These are phyloP conservation scores for Craterocephalus amniculus DNA, from an alignment of 2,797 vertebrate species.

Conservation along the genomic window DNA sequence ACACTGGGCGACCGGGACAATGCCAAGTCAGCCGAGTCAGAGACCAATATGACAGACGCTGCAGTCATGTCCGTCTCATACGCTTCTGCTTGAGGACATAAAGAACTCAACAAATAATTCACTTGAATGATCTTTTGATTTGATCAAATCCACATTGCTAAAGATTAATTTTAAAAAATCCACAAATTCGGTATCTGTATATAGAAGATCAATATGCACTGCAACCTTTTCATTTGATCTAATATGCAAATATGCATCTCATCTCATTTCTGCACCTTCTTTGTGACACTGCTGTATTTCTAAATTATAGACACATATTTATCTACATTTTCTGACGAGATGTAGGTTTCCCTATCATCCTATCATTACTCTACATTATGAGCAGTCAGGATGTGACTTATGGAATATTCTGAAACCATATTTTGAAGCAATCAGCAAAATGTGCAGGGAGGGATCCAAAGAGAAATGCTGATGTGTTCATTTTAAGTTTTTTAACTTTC, in stretches of 20 bases:
- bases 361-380: conserved; percentile 8
- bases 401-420: conserved; percentile 27
- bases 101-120: background rate
- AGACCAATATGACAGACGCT: conserved; percentile 23
- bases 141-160: conserved; percentile 3
- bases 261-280: background rate
- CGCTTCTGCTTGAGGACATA: conserved; percentile 3
- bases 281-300: background rate
- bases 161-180: background rate
- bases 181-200: no score
- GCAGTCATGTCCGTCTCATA: conserved; percentile 8
- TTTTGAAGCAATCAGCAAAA: conserved; percentile 53
- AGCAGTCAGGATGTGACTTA: conserved; percentile 17
- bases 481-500: conserved; percentile 30
- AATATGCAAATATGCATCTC: background rate
- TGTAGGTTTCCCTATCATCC: background rate
- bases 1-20: conserved; percentile 28
- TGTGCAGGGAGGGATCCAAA: background rate
- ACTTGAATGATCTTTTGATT: conserved; percentile 2
- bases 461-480: conserved; percentile 48
- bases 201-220: background rate
- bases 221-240: background rate
- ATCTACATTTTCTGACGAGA: background rate
- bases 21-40: conserved; percentile 26
- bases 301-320: background rate